These are phyloP conservation scores for Margarornis squamiger DNA, from an alignment of 2,797 vertebrate genomes.

Conservation along the genomic window DNA sequence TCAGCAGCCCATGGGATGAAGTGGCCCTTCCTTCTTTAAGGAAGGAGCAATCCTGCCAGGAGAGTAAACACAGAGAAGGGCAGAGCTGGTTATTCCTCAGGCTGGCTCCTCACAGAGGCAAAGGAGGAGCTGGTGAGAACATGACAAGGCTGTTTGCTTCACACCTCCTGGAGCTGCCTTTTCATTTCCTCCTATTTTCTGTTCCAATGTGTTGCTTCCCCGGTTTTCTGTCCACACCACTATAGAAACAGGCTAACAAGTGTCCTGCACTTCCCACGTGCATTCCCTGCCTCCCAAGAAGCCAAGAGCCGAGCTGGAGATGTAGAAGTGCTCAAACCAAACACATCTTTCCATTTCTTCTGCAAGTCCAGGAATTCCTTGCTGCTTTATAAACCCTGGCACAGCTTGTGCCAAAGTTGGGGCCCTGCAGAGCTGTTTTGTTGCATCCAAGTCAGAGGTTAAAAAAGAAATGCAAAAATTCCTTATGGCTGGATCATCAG, in stretches of 20 bases:
- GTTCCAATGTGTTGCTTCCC: not conserved
- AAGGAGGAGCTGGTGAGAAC: not conserved
- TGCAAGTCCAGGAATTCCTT: not conserved
- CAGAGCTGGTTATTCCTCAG: not conserved
- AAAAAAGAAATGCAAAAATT: not conserved
- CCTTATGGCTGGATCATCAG: not conserved
- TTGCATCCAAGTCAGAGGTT: not conserved
- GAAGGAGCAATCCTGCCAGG: not conserved
- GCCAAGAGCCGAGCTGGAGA: not conserved
- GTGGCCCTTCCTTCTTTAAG: conserved; percentile 1
- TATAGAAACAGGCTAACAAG: not conserved
- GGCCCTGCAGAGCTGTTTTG: not conserved
- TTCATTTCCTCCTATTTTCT: not conserved
- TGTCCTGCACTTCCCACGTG: not conserved
- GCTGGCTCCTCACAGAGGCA: not conserved
- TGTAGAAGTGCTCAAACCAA: not conserved
- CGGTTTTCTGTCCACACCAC: not conserved
- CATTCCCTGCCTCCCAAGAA: not conserved
- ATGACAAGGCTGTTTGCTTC: too few species aligned
- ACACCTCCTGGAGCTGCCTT: not conserved
- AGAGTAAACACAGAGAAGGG: not conserved
- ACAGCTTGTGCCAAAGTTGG: not conserved
- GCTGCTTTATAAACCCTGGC: not conserved
- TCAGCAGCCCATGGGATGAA: not conserved
- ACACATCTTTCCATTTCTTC: not conserved